Evolutionary conservation across 2,888 invertebrate species (phyloP), one percentile per base, ranked within the genome.

Genomic region (Campoletis raptor): DNA sequence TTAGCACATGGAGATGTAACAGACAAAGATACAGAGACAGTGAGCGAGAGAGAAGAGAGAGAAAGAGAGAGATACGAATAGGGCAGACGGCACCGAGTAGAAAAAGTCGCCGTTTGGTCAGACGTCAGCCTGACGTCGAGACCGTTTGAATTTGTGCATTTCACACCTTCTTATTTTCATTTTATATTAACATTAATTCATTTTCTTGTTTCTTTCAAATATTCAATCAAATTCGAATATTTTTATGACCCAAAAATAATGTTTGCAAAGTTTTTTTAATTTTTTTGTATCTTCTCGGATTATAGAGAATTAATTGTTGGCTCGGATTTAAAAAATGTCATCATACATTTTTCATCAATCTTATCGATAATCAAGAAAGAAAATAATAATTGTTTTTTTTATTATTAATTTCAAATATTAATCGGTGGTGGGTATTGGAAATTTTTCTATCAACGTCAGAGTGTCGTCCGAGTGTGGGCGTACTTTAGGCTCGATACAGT

Each of bases 1-100:
- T 80, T 21, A 83, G 85, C 82, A 74, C 81, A 67, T 81, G 54
- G 45, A 57, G 45, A 82, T 83, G 45, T 61, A 24, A 66, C 81
- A 70, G 45, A 85, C 61, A 70, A 40, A 80, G 66, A 72, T 74
- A 70, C 76, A 73, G 81, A 70, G 52, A 67, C 61, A 61, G 61
- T 81, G 21, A 67, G 74, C 57, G n/a, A 81, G 72, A 81, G 64
- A 72, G n/a, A 40, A 78, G 36, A 70, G 45, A 21, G 24, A 74
- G 77, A 81, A 40, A 57, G 24, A 74, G 37, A 15, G 76, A 64
- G 30, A 70, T 48, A 70, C 15, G 70, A 37, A 54, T 15, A 61
- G 24, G n/a, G 21, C 52, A 66, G 18, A 69, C 42, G 42, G n/a
- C 42, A 52, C 73, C 12, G 18, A 85, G 85, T 83, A 80, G 85